Percentiles rank a stretch among this genome's conserved stretches.
Conservation (phyloP, 2,113 vertebrate genomes). For the Sporophila hypoxantha region DNA sequence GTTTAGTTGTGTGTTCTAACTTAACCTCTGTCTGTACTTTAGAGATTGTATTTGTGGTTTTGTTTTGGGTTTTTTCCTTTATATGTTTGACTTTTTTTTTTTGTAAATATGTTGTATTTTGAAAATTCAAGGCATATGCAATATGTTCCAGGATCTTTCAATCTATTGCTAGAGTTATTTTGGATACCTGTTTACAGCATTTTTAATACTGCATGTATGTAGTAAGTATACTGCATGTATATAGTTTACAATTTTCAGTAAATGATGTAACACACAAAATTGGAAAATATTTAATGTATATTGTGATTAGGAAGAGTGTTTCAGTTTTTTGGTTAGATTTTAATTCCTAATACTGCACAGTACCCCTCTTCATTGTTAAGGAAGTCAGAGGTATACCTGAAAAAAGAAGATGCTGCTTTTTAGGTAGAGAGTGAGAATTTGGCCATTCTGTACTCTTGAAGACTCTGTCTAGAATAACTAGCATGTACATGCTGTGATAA, state of each 20-base stretch:
- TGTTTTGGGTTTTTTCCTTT: background rate
- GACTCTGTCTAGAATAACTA: background rate
- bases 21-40: background rate
- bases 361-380: background rate
- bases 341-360: background rate
- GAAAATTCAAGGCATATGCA: background rate
- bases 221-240: background rate
- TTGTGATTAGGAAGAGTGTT: background rate
- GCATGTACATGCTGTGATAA: background rate
- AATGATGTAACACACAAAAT: background rate
- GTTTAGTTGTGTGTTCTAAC: background rate
- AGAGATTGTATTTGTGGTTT: background rate
- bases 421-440: background rate
- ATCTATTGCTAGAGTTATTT: background rate
- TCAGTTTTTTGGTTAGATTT: background rate
- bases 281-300: background rate
- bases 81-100: background rate
- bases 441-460: background rate
- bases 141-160: background rate
- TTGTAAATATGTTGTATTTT: background rate
- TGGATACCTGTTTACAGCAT: background rate
- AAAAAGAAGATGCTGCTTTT: background rate
- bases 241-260: background rate
- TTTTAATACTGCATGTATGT: background rate
- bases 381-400: background rate